Percentiles rank a stretch among this genome's conserved stretches.
These are phyloP conservation scores for Spatulosminthurus flaviceps DNA, from an alignment of 2,888 invertebrate species.

Conservation along the genomic window DNA sequence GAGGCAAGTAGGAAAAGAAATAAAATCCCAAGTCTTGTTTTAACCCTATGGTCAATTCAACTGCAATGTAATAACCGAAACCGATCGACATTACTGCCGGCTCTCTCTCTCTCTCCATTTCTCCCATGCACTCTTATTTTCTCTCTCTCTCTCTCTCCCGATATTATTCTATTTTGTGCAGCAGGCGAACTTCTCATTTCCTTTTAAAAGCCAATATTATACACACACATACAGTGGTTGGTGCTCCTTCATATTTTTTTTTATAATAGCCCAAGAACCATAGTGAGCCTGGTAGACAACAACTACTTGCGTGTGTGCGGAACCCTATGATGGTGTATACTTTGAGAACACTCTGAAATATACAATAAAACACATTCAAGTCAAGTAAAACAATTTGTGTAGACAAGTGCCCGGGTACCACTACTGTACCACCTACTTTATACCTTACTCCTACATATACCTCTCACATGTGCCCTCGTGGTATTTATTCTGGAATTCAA, in stretches of 20 bases:
- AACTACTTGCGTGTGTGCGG: constrained; percentile 1
- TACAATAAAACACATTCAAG: constrained; percentile 18
- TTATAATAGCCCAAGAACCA: no score
- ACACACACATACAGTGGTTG: no score
- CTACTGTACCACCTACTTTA: not conserved
- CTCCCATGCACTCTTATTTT: not conserved
- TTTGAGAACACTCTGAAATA: not conserved
- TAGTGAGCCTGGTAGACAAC: not conserved
- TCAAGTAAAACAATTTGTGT: constrained; percentile 13
- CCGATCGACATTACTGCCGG: constrained; percentile 18
- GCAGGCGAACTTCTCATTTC: constrained; percentile 27
- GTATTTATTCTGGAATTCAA: no score
- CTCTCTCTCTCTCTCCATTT: not conserved
- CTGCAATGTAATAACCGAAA: constrained; percentile 5
- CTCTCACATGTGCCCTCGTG: no score
- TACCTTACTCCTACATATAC: no score
- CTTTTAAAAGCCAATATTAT: not conserved
- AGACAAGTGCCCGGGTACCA: constrained; percentile 4
- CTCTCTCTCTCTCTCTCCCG: not conserved
- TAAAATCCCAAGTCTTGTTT: constrained; percentile 12
- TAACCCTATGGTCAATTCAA: not conserved
- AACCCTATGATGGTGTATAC: not conserved
- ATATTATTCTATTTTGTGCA: constrained; percentile 2
- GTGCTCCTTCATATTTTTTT: not conserved
- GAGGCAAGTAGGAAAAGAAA: not conserved